These are phyloP conservation scores for Microtus montanus DNA, from an alignment of 2,113 vertebrate species.

Conservation along the genomic window DNA sequence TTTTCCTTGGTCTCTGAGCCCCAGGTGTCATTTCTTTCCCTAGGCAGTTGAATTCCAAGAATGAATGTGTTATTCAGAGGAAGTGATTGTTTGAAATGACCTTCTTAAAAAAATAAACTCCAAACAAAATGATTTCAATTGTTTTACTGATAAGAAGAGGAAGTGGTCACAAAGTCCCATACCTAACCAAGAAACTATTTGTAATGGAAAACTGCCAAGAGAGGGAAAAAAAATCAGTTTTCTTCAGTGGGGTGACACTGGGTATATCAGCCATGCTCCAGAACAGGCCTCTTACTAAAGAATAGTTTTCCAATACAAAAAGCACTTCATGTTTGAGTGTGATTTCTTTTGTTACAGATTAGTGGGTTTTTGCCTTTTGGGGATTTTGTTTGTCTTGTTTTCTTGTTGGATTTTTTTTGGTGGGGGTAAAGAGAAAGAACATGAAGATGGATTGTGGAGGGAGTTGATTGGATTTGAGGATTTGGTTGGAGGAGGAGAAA, in stretches of 20 bases:
- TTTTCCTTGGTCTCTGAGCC: background rate
- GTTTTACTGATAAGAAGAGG: conserved; percentile 31
- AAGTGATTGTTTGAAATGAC: conserved; percentile 47
- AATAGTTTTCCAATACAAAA: background rate
- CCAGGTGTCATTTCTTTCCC: background rate
- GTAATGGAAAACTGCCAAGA: background rate
- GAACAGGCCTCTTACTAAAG: background rate
- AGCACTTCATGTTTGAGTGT: background rate
- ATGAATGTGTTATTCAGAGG: conserved; percentile 16
- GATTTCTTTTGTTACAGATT: background rate
- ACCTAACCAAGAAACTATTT: background rate
- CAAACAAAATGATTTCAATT: conserved; percentile 19
- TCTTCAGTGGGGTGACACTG: background rate
- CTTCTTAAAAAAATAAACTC: background rate
- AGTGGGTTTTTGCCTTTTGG: background rate
- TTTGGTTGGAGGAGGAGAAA: background rate
- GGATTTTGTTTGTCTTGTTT: background rate
- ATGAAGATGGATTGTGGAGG: background rate
- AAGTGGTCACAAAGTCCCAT: background rate
- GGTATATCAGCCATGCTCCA: background rate
- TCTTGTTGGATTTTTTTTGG: background rate
- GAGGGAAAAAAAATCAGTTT: background rate
- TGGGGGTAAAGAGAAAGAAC: background rate
- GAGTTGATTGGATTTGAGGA: background rate
- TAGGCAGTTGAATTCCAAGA: background rate